Evolutionary conservation across 2,113 vertebrate genomes (phyloP), one percentile per base, ranked within the genome.

Genomic region (Cavia aperea): DNA sequence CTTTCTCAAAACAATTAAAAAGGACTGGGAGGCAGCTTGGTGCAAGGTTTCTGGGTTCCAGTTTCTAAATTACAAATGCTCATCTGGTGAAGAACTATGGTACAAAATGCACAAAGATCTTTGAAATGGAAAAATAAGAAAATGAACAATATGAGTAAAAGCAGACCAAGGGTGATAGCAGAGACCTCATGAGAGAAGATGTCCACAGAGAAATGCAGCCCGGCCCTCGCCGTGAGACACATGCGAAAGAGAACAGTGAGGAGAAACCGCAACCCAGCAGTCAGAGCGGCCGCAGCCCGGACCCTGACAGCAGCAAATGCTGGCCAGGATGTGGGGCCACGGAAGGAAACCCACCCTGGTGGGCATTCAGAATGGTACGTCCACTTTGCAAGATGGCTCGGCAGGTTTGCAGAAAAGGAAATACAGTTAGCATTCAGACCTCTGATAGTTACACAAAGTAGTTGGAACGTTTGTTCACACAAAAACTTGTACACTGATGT

Each of bases 21-120:
- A 33, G n/a, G 7, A 8, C 36, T 31, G 36, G 36, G 18, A 23
- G 3, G 19, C 6, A 7, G 68, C n/a, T 39, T 19, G 1, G 1
- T 10, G n/a, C 36, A 3, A 39, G n/a, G 36, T n/a, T 16, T 21
- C n/a, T 23, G 68, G 19, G 56, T 10, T 4, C 39, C 68, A 72
- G n/a, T 23, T 19, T 39, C 8, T 19, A 72, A 21, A 39, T 4
- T 23, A 39, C 36, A 72, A 39, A 72, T 8, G 12, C 58, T n/a
- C 31, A 39, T 12, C 31, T 16, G 73, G 11, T 70, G 49, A 60
- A 82, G 66, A 21, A 81, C 66, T 90, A 4, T 46, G 10, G 46
- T 39, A 31, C 29, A 81, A 54, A 79, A 54, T 39, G 6, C 51
- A 54, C 6, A 9, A 79, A 79, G 77, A 21, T 19, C 31, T 51